Evolutionary conservation across 2,888 invertebrate genomes (phyloP).

Genomic region (Odontocolon sp.): DNA sequence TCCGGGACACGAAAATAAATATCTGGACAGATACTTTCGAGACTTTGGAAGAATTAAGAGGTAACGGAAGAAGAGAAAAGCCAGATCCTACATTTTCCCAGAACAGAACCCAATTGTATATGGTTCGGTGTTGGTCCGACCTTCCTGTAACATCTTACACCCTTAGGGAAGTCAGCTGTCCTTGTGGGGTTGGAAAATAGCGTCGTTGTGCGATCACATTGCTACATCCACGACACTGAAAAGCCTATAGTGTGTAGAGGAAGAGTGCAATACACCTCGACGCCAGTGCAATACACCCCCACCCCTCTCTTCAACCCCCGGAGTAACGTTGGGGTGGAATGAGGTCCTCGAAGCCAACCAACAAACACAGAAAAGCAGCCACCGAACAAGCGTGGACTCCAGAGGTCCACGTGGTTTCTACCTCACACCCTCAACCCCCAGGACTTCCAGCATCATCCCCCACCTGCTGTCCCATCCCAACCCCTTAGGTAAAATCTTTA

Average conservation of each 20-base stretch:
- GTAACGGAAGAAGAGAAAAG: slow-evolving; percentile 41
- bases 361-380: slow-evolving; percentile 11
- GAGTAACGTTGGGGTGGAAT: slow-evolving; percentile 21
- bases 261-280: neutral
- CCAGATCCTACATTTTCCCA: slow-evolving; percentile 50
- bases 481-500: neutral
- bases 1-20: slow-evolving; percentile 47
- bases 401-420: slow-evolving; percentile 34
- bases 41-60: slow-evolving; percentile 43
- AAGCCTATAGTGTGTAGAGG: slow-evolving; percentile 21
- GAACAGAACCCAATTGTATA: slow-evolving; percentile 38
- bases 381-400: slow-evolving; percentile 18
- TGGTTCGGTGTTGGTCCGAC: slow-evolving; percentile 30
- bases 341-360: slow-evolving; percentile 23
- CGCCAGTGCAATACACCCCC: neutral
- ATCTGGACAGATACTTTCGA: slow-evolving; percentile 53
- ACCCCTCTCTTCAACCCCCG: slow-evolving; percentile 1
- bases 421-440: neutral
- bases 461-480: neutral
- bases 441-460: neutral
- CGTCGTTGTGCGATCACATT: slow-evolving; percentile 38
- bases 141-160: slow-evolving; percentile 43
- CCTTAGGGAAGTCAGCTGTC: slow-evolving; percentile 47
- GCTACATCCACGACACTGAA: slow-evolving; percentile 10
- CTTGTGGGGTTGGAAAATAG: slow-evolving; percentile 45